Conservation (phyloP, 2,113 vertebrate species). For the Atractosteus spatula region DNA sequence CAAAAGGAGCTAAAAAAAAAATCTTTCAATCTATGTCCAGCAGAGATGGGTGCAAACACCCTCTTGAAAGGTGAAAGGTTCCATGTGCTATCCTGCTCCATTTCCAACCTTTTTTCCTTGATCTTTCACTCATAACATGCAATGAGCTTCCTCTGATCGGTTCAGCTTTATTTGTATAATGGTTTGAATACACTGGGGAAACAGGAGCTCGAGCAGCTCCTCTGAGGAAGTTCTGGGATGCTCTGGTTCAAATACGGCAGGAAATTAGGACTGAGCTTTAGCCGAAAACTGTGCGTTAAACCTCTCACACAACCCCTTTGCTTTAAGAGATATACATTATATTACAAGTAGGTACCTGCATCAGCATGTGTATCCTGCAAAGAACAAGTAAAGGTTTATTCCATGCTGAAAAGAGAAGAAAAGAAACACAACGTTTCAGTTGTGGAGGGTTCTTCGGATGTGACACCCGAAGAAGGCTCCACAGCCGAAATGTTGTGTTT, state of each 20-base stretch:
- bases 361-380: too few relatives aligned
- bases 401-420: too few relatives aligned
- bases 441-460: too few relatives aligned
- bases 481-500: too few relatives aligned
- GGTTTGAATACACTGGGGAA: constrained; percentile 42
- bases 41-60: too few relatives aligned
- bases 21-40: not conserved
- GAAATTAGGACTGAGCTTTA: constrained; percentile 38
- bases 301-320: too few relatives aligned
- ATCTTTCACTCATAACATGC: constrained; percentile 36
- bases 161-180: constrained; percentile 19
- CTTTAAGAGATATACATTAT: too few relatives aligned
- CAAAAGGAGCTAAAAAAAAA: not conserved
- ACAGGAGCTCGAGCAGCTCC: constrained; percentile 38
- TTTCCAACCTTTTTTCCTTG: constrained; percentile 26
- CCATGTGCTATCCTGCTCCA: constrained; percentile 51
- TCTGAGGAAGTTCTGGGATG: constrained; percentile 40
- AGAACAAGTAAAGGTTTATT: too few relatives aligned
- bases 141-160: constrained; percentile 29
- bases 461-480: too few relatives aligned
- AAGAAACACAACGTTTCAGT: too few relatives aligned
- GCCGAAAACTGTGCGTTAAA: too few relatives aligned
- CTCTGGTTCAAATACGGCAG: constrained; percentile 52
- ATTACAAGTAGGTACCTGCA: not conserved
- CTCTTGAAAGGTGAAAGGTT: constrained; percentile 52